Evolutionary conservation across 2,888 invertebrate genomes (phyloP).

Genomic region (Lymantria dispar): DNA sequence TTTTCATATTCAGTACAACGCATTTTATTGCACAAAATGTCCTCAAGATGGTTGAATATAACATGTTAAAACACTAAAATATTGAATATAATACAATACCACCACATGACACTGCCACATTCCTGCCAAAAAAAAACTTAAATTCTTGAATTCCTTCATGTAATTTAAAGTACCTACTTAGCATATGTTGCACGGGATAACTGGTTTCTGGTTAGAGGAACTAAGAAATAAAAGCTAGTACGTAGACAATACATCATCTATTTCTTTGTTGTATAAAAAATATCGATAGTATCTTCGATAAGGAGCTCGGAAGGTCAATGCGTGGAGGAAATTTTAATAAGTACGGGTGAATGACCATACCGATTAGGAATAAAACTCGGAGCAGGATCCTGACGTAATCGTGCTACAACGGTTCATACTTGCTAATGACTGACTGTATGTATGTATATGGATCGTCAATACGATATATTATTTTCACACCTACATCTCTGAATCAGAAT

Average conservation of each 20-base stretch:
- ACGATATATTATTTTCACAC: not conserved
- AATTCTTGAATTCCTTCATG: too few species aligned
- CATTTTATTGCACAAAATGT: too few species aligned
- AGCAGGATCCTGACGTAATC: slow-evolving; percentile 43
- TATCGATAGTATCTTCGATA: slow-evolving; percentile 27
- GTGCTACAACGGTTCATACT: slow-evolving; percentile 3
- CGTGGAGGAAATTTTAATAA: slow-evolving; percentile 43
- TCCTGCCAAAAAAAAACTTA: too few species aligned
- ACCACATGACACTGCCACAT: too few species aligned
- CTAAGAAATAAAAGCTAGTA: too few species aligned
- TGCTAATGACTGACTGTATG: slow-evolving; percentile 26
- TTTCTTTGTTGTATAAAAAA: slow-evolving; percentile 18
- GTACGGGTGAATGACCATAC: slow-evolving; percentile 58
- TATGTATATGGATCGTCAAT: slow-evolving; percentile 22
- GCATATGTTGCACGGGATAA: too few species aligned
- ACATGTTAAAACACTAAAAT: too few species aligned
- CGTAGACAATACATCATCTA: slow-evolving; percentile 19
- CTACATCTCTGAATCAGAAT: not conserved
- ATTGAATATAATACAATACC: too few species aligned
- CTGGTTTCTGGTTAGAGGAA: too few species aligned
- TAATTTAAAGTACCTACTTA: too few species aligned
- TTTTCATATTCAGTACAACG: too few species aligned
- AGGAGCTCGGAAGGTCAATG: slow-evolving; percentile 23
- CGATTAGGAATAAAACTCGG: slow-evolving; percentile 48
- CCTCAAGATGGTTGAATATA: too few species aligned